Percentiles rank a stretch among this genome's conserved stretches.
Conservation (phyloP, 2,113 vertebrate species). For the Leucopternis melanops region DNA sequence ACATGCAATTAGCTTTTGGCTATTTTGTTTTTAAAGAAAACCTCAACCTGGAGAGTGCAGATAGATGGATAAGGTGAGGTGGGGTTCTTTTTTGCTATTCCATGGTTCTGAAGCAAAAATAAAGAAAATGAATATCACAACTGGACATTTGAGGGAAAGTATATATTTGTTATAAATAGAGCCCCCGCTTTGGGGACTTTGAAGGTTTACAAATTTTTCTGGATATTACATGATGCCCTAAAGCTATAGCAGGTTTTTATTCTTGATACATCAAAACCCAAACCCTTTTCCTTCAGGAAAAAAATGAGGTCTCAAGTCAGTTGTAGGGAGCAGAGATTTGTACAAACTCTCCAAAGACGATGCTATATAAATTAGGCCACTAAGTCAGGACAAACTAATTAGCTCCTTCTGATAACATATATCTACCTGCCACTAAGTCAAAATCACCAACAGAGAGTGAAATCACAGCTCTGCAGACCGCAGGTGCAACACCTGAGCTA, state of each 20-base stretch:
- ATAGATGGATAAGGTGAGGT: too few species aligned
- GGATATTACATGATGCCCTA: background rate
- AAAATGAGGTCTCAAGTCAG: background rate
- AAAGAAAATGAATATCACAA: background rate
- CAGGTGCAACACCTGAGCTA: background rate
- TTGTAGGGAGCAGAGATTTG: background rate
- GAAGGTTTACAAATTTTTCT: background rate
- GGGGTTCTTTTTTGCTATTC: too few species aligned
- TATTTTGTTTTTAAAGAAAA: too few species aligned
- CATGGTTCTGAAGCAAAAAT: background rate
- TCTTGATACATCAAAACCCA: background rate
- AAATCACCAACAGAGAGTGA: background rate
- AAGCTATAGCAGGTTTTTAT: background rate
- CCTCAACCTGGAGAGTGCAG: too few species aligned
- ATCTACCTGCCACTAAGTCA: background rate
- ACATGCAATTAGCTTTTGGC: too few species aligned
- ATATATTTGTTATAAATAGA: background rate
- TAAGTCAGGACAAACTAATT: background rate
- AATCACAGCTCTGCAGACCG: background rate
- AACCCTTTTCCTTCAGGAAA: background rate
- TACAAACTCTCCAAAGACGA: background rate
- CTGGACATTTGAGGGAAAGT: background rate
- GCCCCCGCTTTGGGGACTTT: background rate
- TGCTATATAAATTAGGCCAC: background rate
- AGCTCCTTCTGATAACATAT: background rate